Base-by-base conservation (phyloP, 2,888 invertebrate genomes). In the Acronicta psi region DNA sequence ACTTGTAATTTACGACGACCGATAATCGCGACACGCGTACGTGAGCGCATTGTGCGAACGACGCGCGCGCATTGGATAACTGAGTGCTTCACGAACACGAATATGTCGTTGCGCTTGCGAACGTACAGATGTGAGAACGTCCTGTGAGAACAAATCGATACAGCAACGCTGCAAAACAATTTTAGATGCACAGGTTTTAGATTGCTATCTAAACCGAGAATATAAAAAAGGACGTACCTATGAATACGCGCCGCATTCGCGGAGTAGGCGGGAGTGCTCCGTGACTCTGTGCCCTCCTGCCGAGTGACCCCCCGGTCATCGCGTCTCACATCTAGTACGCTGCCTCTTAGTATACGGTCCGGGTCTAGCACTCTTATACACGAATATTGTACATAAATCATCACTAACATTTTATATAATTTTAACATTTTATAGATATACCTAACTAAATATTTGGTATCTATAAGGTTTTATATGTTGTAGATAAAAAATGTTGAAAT, bases 11-110 rank as follows among this genome's bases (percentile, higher is more conserved):
- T 94, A 93, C 92, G 91, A 91, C 83, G 86, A 78, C 76, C 87
- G 91, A 91, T 92, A 92, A 93, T 93, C 92, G 93, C 92, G 90
- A 91, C 86, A 85, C 72, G 85, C 80, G 90, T 90, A 92, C 93
- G 93, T 93, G 92, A 90, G 87, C 85, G 89, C 91, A 91, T 89
- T 90, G 90, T 88, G 88, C 90, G 85, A 88, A 83, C 81, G 65
- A 68, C 75, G 81, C 75, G 79, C 78, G 80, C 78, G 78, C 78
- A 73, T 78, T 77, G 73, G 57, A 59, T 77, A 62, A 65, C 68
- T 74, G 69, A 69, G 75, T 73, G 64, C 59, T 69, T 69, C 69
- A 76, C 79, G 68, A 83, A 82, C 69, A 76, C 79, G 68, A 83
- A 82, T 76, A 82, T 75, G 66, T 73, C 50, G 63, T 54, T 60